phyloP scores from a whole-genome alignment of 2,113 vertebrate genomes.

The Lycocorax pyrrhopterus region DNA sequence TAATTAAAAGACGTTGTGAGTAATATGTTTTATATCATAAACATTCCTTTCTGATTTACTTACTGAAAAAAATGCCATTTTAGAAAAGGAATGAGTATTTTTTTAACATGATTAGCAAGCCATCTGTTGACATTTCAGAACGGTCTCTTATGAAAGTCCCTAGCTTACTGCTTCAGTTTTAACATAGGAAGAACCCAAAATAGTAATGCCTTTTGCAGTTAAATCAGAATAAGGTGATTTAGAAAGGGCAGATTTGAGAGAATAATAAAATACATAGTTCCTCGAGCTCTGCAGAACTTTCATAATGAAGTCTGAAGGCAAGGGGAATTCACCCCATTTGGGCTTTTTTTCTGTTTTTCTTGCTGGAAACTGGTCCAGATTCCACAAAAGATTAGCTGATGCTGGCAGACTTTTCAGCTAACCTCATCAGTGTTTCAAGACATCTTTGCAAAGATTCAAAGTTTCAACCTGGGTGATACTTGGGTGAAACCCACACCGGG shows the following conservation, averaged over 20 bases:
- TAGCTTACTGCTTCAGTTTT: slow-evolving; percentile 77
- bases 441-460: not conserved
- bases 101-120: slow-evolving; percentile 83
- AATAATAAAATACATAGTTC: slow-evolving; percentile 61
- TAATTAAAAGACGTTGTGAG: slow-evolving; percentile 77
- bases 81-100: slow-evolving; percentile 78
- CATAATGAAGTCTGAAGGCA: slow-evolving; percentile 37
- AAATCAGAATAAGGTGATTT: slow-evolving; percentile 77
- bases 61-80: slow-evolving; percentile 74
- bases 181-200: slow-evolving; percentile 78
- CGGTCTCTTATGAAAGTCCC: slow-evolving; percentile 79
- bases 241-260: slow-evolving; percentile 70
- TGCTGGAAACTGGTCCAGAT: slow-evolving; percentile 19
- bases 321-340: slow-evolving; percentile 22
- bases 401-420: slow-evolving; percentile 21
- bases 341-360: not conserved
- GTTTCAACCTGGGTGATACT: not conserved
- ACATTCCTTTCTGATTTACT: slow-evolving; percentile 77
- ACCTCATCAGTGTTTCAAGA: slow-evolving; percentile 6
- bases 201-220: slow-evolving; percentile 81
- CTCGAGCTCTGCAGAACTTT: slow-evolving; percentile 40
- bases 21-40: slow-evolving; percentile 82
- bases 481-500: not conserved
- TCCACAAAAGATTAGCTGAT: slow-evolving; percentile 51
- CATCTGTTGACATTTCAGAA: slow-evolving; percentile 83